These are phyloP conservation scores for Merodon equestris DNA, from an alignment of 2,888 invertebrate species.

Conservation along the genomic window DNA sequence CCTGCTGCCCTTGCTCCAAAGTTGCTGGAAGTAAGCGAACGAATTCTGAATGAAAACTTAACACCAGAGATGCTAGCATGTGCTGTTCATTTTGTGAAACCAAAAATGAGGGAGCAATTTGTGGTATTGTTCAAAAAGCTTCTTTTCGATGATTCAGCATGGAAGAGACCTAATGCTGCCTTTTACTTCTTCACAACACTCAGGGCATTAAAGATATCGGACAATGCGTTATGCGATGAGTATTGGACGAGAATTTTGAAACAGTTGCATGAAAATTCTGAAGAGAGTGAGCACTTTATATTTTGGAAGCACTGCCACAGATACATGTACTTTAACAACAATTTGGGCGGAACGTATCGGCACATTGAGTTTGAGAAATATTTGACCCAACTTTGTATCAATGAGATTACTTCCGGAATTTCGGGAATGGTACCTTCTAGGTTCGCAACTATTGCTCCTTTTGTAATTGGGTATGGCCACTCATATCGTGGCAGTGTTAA, in stretches of 20 bases:
- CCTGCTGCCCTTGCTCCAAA: constrained; percentile 79
- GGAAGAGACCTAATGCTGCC: constrained; percentile 73
- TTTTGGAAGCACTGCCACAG: constrained; percentile 79
- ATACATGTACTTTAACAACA: constrained; percentile 81
- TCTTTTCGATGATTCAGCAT: constrained; percentile 71
- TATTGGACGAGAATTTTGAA: constrained; percentile 79
- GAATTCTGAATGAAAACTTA: constrained; percentile 75
- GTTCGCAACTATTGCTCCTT: constrained; percentile 78
- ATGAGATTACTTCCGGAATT: constrained; percentile 75
- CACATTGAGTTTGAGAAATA: constrained; percentile 79
- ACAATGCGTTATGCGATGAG: constrained; percentile 77
- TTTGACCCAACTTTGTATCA: constrained; percentile 77
- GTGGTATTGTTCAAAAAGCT: constrained; percentile 76
- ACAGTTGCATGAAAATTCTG: constrained; percentile 72
- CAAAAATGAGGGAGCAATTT: constrained; percentile 78
- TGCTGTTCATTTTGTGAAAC: constrained; percentile 78
- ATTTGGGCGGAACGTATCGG: constrained; percentile 80
- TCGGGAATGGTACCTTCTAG: constrained; percentile 77
- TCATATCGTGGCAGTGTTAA: constrained; percentile 73
- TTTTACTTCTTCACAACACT: constrained; percentile 78
- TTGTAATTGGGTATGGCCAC: constrained; percentile 79
- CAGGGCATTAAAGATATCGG: constrained; percentile 79
- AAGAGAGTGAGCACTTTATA: constrained; percentile 72
- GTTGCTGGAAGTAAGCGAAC: constrained; percentile 77
- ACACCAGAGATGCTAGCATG: constrained; percentile 78